These are phyloP conservation scores for Agelas oroides DNA, from an alignment of 37 sponge, comb jelly and placozoan species.

Conservation along the genomic window DNA sequence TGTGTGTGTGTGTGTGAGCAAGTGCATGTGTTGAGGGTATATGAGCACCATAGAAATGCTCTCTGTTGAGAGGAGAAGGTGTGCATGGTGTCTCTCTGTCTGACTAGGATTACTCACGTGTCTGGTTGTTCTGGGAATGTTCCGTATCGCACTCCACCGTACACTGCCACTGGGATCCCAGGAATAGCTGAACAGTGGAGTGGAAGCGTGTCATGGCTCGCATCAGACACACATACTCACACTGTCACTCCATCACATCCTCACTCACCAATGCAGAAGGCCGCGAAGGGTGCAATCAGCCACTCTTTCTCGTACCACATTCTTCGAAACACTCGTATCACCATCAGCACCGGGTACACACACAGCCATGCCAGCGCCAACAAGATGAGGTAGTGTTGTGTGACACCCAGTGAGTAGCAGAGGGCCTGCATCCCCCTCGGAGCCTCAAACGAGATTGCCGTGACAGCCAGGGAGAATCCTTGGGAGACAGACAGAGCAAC, in stretches of 20 bases:
- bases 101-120: neutral
- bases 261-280: conserved; percentile 18
- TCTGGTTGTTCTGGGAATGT: neutral
- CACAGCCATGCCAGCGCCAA: conserved; percentile 26
- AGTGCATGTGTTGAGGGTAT: too few relatives aligned
- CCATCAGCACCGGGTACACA: conserved; percentile 11
- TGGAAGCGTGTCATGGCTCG: neutral
- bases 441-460: conserved; percentile 20
- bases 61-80: too few relatives aligned
- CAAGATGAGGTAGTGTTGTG: conserved; percentile 33
- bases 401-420: conserved; percentile 33
- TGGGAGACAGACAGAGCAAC: conserved; percentile 8
- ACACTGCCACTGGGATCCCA: neutral
- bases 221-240: too few relatives aligned
- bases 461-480: neutral
- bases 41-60: neutral
- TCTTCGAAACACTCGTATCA: conserved; percentile 7
- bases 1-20: too few relatives aligned
- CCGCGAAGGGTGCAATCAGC: conserved; percentile 30
- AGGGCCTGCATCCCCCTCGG: neutral
- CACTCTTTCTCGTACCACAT: conserved; percentile 42
- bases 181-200: conserved; percentile 7
- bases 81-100: too few relatives aligned
- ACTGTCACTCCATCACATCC: too few relatives aligned
- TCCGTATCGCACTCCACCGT: neutral